Conservation (phyloP, 2,113 vertebrate species). For the Macaca fascicularis region DNA sequence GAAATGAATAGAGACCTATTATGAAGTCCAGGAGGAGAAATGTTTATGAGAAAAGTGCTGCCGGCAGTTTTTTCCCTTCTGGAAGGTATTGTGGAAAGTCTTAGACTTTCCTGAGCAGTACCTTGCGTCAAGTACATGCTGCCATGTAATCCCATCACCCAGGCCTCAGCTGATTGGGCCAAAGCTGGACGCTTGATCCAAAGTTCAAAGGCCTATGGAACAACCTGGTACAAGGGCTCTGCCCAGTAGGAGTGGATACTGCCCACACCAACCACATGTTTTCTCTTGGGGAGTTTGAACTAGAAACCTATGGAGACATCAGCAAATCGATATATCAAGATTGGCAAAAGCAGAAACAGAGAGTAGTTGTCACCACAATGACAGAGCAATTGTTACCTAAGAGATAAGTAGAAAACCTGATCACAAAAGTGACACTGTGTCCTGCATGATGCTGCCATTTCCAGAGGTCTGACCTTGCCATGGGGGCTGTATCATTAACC, state of each 20-base stretch:
- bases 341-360: not conserved
- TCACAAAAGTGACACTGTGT: not conserved
- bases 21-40: conserved; percentile 28
- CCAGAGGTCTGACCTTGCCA: not conserved
- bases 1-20: conserved; percentile 45
- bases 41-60: conserved; percentile 19
- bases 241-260: not conserved
- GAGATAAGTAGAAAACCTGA: not conserved
- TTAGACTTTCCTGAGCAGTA: conserved; percentile 27
- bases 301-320: not conserved
- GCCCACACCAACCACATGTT: not conserved
- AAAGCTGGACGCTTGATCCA: not conserved
- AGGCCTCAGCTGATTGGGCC: not conserved
- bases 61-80: conserved; percentile 51
- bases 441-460: not conserved
- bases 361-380: not conserved
- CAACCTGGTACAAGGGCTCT: not conserved
- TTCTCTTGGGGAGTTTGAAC: not conserved
- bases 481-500: not conserved
- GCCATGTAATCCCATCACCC: not conserved
- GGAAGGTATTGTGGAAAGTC: conserved; percentile 52
- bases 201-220: not conserved
- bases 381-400: not conserved
- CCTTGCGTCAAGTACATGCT: not conserved
- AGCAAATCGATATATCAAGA: not conserved